These are phyloP conservation scores for Patella pellucida DNA, from an alignment of 2,888 invertebrate species.

Conservation along the genomic window DNA sequence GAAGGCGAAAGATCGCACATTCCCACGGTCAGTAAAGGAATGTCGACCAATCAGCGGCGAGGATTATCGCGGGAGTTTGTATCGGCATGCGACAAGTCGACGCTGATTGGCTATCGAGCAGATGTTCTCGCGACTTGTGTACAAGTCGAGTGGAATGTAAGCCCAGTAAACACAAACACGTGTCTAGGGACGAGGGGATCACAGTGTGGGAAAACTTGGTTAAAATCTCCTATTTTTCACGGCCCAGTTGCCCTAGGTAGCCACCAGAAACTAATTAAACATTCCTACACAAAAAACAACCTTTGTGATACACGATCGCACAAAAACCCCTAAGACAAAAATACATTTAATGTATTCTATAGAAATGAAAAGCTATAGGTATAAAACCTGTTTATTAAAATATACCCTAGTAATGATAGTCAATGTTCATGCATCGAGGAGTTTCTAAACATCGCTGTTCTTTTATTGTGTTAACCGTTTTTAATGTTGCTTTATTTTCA, in stretches of 20 bases:
- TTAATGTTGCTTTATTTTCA: too few species aligned
- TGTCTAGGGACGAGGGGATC: not conserved
- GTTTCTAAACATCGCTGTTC: too few species aligned
- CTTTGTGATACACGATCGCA: too few species aligned
- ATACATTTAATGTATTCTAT: too few species aligned
- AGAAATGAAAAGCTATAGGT: too few species aligned
- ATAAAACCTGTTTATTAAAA: too few species aligned
- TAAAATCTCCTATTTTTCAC: not conserved
- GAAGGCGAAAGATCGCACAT: not conserved
- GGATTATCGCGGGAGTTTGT: slow-evolving; percentile 14
- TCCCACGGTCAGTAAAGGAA: not conserved
- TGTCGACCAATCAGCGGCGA: not conserved
- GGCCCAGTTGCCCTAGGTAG: not conserved
- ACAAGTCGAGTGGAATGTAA: not conserved
- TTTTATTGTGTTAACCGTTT: too few species aligned
- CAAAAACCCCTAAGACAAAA: too few species aligned
- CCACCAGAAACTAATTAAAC: slow-evolving; percentile 5
- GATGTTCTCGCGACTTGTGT: slow-evolving; percentile 17
- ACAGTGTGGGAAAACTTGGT: slow-evolving; percentile 7
- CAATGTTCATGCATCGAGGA: too few species aligned
- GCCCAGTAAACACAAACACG: slow-evolving; percentile 3
- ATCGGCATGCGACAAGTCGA: slow-evolving; percentile 25
- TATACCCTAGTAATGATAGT: too few species aligned
- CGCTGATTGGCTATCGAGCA: slow-evolving; percentile 23
- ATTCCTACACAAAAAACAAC: not conserved